Conservation (phyloP, 1,140 invertebrate species). For the Chrysomallon squamiferum region DNA sequence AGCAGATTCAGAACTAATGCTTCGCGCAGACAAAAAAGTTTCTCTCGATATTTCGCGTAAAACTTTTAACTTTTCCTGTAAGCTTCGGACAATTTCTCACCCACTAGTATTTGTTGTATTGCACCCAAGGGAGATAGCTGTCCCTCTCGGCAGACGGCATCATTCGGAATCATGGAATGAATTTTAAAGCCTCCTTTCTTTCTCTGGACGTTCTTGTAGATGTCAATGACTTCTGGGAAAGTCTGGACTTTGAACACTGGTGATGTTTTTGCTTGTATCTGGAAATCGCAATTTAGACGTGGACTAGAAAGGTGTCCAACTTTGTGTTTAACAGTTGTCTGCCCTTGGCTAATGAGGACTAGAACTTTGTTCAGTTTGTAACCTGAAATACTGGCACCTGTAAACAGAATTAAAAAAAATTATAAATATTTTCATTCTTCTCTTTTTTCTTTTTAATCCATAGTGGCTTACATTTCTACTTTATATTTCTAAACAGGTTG, state of each 20-base stretch:
- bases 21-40: not conserved
- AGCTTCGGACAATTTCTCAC: not conserved
- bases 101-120: slow-evolving; percentile 3
- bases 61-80: not conserved
- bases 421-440: too few relatives aligned
- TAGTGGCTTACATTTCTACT: too few relatives aligned
- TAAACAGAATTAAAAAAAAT: too few relatives aligned
- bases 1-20: not conserved
- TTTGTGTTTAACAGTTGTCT: too few relatives aligned
- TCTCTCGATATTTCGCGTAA: not conserved
- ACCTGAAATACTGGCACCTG: too few relatives aligned
- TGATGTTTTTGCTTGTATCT: not conserved
- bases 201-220: not conserved
- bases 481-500: too few relatives aligned
- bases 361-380: too few relatives aligned
- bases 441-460: too few relatives aligned
- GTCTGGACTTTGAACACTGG: not conserved
- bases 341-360: too few relatives aligned
- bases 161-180: slow-evolving; percentile 4
- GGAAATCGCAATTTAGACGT: not conserved
- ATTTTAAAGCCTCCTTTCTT: slow-evolving; percentile 5
- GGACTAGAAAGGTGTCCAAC: not conserved
- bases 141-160: not conserved
- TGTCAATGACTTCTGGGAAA: slow-evolving; percentile 4
- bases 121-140: not conserved